Evolutionary conservation across 2,797 vertebrate genomes (phyloP), one percentile per base, ranked within the genome.

Genomic region (Peromyscus attwateri): DNA sequence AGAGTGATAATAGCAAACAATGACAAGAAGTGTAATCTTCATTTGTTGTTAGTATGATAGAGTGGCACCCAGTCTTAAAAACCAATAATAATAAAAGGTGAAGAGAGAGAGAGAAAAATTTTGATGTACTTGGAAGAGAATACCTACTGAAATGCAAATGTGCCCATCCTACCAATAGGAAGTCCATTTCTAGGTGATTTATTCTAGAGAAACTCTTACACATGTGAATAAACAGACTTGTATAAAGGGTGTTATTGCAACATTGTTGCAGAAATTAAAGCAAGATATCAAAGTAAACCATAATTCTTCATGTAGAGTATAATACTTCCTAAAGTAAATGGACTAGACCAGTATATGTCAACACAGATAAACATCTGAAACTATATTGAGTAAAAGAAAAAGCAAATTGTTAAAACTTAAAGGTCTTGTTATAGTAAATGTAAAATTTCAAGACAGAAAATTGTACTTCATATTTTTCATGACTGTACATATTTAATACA

Each of bases 371-470:
- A 60, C 77, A 29, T 68, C 64, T 89, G 73, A 84, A 87, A 91
- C 52, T 87, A 27, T 71, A 57, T 34, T 43, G 17, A 94, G n/a
- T 82, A 10, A 55, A 62, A 75, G 57, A 92, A 93, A 31, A 70
- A 46, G 25, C 40, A 85, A 93, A 37, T 43, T 49, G 34, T 40
- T 75, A 46, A 75, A 82, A 79, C 2, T 84, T 93, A 64, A 46
- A 68, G 29, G 19, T 68, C 68, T 23, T 84, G 82, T 43, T 34
- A 66, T 68, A 46, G 46, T 46, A 29, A 46, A 46, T 68, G 19
- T 89, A 55, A 91, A 93, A 81, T 81, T 95, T 81, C 21, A 94
- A 84, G 90, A 87, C 52, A 81, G 19, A 71, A 92, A 91, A 49
- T 68, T 85, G 19, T 23, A 71, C 34, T 62, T 4, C 52, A 57